phyloP scores from a whole-genome alignment of 2,797 vertebrate species.

The Tokudaia tokunoshimensis region DNA sequence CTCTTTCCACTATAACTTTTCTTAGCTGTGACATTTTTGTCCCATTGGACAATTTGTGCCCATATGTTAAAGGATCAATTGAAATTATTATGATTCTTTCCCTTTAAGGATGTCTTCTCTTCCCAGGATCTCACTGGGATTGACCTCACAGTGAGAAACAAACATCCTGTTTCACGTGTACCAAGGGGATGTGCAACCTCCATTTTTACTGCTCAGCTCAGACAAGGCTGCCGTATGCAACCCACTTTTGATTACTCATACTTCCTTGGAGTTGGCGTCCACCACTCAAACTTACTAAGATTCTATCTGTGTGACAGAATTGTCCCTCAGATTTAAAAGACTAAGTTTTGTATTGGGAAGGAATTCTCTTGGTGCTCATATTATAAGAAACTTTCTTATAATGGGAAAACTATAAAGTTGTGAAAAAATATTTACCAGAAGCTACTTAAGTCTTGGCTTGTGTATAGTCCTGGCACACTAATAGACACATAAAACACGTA shows the following conservation, averaged over 20 bases:
- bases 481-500: not conserved
- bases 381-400: constrained; percentile 27
- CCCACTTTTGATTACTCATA: not conserved
- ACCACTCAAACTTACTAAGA: constrained; percentile 1
- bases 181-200: not conserved
- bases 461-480: not conserved
- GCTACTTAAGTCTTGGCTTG: constrained; percentile 51
- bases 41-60: not conserved
- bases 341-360: not conserved
- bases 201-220: not conserved
- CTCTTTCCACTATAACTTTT: not conserved
- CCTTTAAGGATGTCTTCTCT: constrained; percentile 8
- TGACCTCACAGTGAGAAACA: constrained; percentile 23
- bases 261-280: not conserved
- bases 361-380: not conserved
- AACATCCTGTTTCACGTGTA: not conserved
- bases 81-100: not conserved
- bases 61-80: not conserved
- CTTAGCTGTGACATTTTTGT: constrained; percentile 3
- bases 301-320: not conserved
- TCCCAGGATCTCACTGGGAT: not conserved
- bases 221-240: not conserved
- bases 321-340: not conserved
- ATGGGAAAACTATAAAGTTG: constrained; percentile 49
- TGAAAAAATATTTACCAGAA: constrained; percentile 59